Percentiles rank a stretch among this genome's conserved stretches.
phyloP scores from a whole-genome alignment of 2,888 invertebrate genomes.

The Drosophila atroscutellata region DNA sequence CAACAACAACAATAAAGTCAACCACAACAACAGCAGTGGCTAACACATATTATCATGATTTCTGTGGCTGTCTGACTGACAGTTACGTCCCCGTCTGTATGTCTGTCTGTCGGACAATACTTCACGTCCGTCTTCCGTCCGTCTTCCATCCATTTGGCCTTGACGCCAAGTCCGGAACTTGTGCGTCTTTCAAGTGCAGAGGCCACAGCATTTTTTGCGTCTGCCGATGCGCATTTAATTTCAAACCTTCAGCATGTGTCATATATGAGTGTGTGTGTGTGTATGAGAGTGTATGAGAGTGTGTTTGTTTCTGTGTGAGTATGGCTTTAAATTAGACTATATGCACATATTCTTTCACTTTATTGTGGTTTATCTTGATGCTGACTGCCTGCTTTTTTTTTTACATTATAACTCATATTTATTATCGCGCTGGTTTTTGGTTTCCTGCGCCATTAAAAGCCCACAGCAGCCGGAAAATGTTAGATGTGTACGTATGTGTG shows the following conservation, averaged over 20 bases:
- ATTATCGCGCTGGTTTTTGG: conserved; percentile 67
- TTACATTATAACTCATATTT: conserved; percentile 76
- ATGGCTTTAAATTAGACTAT: conserved; percentile 28
- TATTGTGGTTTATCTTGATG: conserved; percentile 71
- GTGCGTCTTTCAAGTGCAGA: conserved; percentile 50
- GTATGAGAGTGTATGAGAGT: conserved; percentile 1
- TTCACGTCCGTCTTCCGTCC: not conserved
- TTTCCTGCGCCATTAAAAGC: conserved; percentile 63
- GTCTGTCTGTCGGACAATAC: not conserved
- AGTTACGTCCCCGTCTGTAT: conserved; percentile 20
- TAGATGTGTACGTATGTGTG: conserved; percentile 3
- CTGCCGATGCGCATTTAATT: conserved; percentile 56
- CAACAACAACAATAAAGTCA: conserved; percentile 13
- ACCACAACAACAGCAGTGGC: conserved; percentile 24
- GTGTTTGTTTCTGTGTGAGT: conserved; percentile 15
- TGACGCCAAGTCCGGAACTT: conserved; percentile 38
- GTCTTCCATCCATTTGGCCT: conserved; percentile 39
- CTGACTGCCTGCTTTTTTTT: conserved; percentile 55
- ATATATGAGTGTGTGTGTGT: conserved; percentile 5
- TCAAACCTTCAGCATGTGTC: conserved; percentile 52
- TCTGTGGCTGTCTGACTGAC: conserved; percentile 35
- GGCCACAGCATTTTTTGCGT: conserved; percentile 43
- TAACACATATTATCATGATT: conserved; percentile 14
- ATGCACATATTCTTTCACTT: conserved; percentile 39
- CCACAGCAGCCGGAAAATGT: conserved; percentile 42